Conservation (phyloP, 2,797 vertebrate genomes). For the Okamejei kenojei region DNA sequence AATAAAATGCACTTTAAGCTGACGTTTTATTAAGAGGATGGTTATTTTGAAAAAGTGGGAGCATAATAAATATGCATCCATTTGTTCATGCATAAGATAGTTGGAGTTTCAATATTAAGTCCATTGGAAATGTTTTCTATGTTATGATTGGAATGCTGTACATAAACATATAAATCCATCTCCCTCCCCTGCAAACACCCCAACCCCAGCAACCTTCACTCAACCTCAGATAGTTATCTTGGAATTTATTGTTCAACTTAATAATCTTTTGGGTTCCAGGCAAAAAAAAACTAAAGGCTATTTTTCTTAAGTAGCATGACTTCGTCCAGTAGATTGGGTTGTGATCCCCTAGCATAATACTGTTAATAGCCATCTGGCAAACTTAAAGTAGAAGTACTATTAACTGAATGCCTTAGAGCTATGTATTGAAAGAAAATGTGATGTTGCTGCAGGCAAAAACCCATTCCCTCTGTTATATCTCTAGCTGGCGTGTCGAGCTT, state of each 20-base stretch:
- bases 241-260: neutral
- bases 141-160: neutral
- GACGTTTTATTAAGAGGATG: neutral
- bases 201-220: neutral
- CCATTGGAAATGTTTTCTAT: neutral
- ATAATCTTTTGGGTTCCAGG: neutral
- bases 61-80: neutral
- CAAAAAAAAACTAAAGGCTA: neutral
- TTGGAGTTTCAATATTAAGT: neutral
- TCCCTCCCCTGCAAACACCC: neutral
- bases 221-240: neutral
- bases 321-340: slow-evolving; percentile 8
- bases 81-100: neutral
- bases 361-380: neutral
- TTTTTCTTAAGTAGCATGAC: neutral
- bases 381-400: neutral
- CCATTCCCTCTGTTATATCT: neutral
- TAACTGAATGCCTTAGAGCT: slow-evolving; percentile 28
- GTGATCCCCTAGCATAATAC: neutral
- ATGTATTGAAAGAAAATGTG: slow-evolving; percentile 36
- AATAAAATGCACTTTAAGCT: neutral
- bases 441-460: slow-evolving; percentile 28
- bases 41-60: neutral
- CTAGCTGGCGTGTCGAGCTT: neutral
- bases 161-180: neutral